A percentile compares a stretch with the other conserved stretches of the same genome.
Evolutionary conservation across 2,113 vertebrate genomes (phyloP).

Genomic region (Ceyx cyanopectus): DNA sequence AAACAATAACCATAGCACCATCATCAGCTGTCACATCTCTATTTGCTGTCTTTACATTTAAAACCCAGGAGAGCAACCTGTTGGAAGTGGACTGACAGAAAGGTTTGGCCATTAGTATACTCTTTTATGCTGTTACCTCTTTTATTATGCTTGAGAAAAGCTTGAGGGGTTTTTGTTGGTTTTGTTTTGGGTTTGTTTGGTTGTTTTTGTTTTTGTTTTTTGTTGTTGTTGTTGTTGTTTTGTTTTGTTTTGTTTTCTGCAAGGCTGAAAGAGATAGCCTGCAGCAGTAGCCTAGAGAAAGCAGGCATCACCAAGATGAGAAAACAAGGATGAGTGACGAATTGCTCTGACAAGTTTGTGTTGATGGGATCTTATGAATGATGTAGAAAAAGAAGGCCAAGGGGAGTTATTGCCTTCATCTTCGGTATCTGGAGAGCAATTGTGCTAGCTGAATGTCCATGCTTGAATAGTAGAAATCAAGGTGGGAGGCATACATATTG

Average conservation of each 20-base stretch:
- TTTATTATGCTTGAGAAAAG: neutral
- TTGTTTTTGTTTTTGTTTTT: neutral
- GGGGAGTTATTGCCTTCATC: neutral
- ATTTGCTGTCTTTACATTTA: neutral
- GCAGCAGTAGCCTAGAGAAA: constrained; percentile 1
- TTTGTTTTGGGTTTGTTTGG: no score
- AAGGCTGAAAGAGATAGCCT: neutral
- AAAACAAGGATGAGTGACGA: neutral
- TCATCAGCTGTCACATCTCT: neutral
- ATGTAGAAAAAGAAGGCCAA: neutral
- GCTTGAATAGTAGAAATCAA: neutral
- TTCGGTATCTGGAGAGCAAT: neutral
- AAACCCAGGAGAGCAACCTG: neutral
- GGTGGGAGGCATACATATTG: neutral
- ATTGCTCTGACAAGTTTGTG: neutral
- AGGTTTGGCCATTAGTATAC: constrained; percentile 20
- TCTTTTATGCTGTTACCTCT: neutral
- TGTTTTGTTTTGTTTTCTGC: neutral
- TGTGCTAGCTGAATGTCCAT: neutral
- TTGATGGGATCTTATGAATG: neutral
- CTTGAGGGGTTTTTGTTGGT: neutral
- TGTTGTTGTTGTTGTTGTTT: neutral
- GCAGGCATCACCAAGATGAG: neutral
- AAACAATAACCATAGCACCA: neutral
- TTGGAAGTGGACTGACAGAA: neutral